Base-by-base conservation (phyloP, 2,113 vertebrate species). In the Raja brachyura region DNA sequence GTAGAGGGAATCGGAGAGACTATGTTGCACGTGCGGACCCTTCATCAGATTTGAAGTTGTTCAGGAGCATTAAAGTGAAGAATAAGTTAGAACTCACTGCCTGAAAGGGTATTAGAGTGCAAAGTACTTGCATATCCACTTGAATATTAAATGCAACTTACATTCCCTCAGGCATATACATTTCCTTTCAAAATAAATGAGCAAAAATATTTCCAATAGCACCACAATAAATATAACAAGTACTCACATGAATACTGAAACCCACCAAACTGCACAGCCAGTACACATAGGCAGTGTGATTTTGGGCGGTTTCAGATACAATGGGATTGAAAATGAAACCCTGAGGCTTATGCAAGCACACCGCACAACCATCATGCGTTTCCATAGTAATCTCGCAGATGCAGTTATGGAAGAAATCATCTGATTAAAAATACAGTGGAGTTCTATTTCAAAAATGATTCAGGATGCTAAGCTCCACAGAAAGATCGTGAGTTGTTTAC, bases 291-390 rank as follows among this genome's bases (percentile, higher is more conserved):
- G 39, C 68, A 39, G 9, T 92, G 22, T 25, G 14, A 68, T 10
- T 73, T 13, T 25, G 33, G 10, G 85, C 33, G 5, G 33, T 92
- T 54, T 73, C 16, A 28, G 66, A 13, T 54, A 92, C 18, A 33
- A 48, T 20, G 25, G 90, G 39, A 59, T 11, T 92, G 68, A 73
- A 25, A 92, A 92, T 74, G 54, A 92, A 88, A 48, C 33, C 90
- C n/a, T 28, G 22, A 74, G 90, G 90, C 90, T 92, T 39, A 92
- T 28, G 63, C 90, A 92, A 92, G 70, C 90, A 92, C 7, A 92
- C 31, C 33, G 48, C 88, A 74, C 4, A 92, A 74, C 90, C 90
- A 92, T 54, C 63, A 11, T 25, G 68, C 4, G 90, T 92, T 74
- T 74, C 90, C 90, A 74, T 92, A 54, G 90, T 33, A 92, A 92